phyloP scores from a whole-genome alignment of 1,140 invertebrate species.

The Drosophila punjabiensis region DNA sequence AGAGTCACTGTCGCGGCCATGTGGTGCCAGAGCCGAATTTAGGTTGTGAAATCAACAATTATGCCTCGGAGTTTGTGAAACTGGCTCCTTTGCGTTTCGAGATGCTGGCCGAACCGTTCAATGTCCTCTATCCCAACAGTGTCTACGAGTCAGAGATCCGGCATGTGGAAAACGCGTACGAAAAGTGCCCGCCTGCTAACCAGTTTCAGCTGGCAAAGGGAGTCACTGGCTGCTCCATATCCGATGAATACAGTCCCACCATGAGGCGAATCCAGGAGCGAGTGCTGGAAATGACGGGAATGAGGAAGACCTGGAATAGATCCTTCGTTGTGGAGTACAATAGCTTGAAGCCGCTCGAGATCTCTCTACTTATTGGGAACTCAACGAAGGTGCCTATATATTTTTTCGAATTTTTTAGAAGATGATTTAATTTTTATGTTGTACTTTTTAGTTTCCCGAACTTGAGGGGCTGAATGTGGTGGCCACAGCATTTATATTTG shows the following conservation, averaged over 20 bases:
- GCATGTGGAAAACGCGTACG: slow-evolving; percentile 89
- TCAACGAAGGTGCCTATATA: not conserved
- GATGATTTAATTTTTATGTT: not conserved
- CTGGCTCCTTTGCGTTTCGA: slow-evolving; percentile 96
- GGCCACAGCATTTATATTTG: slow-evolving; percentile 49
- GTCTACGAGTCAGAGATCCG: slow-evolving; percentile 95
- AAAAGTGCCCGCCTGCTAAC: not conserved
- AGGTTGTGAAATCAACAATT: slow-evolving; percentile 91
- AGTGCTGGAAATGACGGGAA: slow-evolving; percentile 46
- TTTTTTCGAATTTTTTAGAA: not conserved
- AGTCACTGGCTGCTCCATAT: slow-evolving; percentile 40
- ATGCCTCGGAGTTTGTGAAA: slow-evolving; percentile 90
- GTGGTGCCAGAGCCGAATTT: slow-evolving; percentile 78
- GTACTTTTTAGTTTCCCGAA: slow-evolving; percentile 19
- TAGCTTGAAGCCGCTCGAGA: slow-evolving; percentile 6
- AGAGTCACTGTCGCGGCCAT: slow-evolving; percentile 27
- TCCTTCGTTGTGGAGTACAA: slow-evolving; percentile 35
- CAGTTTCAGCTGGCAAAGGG: not conserved
- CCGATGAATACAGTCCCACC: slow-evolving; percentile 23
- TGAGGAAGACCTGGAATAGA: not conserved
- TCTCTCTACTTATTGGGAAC: slow-evolving; percentile 9
- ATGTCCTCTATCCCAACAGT: slow-evolving; percentile 95
- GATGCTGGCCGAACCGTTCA: slow-evolving; percentile 93
- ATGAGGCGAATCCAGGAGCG: not conserved
- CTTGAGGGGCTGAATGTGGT: slow-evolving; percentile 9